Conservation (phyloP, 2,888 invertebrate genomes). For the Meteorus cinctellus region DNA sequence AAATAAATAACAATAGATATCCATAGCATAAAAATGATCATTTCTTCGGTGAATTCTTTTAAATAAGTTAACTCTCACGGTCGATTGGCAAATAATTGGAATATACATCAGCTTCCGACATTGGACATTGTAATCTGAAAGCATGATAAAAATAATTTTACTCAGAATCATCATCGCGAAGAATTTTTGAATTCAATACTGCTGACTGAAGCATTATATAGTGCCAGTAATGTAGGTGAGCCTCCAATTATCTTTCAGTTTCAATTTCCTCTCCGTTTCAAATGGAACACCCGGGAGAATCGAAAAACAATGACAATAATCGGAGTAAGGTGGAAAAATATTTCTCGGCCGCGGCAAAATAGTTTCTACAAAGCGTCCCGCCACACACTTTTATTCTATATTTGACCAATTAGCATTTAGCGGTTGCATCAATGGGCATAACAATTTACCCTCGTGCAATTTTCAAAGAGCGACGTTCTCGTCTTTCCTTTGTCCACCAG, state of each 20-base stretch:
- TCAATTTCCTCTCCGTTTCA: constrained; percentile 1
- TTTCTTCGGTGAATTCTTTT: not conserved
- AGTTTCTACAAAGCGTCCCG: not conserved
- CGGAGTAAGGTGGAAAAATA: not conserved
- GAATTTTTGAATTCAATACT: not conserved
- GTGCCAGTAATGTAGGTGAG: not conserved
- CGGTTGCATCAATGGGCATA: constrained; percentile 6
- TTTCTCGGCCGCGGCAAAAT: constrained; percentile 2
- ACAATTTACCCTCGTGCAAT: constrained; percentile 40
- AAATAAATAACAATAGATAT: not conserved
- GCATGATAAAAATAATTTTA: constrained; percentile 23
- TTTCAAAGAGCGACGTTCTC: constrained; percentile 21
- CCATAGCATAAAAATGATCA: not conserved
- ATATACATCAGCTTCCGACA: constrained; percentile 3
- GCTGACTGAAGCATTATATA: not conserved
- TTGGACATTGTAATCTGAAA: constrained; percentile 17
- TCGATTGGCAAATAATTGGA: not conserved
- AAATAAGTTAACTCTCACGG: constrained; percentile 10
- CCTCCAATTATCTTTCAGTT: constrained; percentile 9
- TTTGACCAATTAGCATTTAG: not conserved
- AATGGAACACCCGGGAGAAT: constrained; percentile 24
- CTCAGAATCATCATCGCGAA: constrained; percentile 2
- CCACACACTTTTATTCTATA: constrained; percentile 2
- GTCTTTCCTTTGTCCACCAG: constrained; percentile 30
- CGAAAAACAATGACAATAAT: constrained; percentile 22